A percentile compares a stretch with the other conserved stretches of the same genome.
Conservation (phyloP, 2,888 invertebrate species). For the Anthophora plumipes region DNA sequence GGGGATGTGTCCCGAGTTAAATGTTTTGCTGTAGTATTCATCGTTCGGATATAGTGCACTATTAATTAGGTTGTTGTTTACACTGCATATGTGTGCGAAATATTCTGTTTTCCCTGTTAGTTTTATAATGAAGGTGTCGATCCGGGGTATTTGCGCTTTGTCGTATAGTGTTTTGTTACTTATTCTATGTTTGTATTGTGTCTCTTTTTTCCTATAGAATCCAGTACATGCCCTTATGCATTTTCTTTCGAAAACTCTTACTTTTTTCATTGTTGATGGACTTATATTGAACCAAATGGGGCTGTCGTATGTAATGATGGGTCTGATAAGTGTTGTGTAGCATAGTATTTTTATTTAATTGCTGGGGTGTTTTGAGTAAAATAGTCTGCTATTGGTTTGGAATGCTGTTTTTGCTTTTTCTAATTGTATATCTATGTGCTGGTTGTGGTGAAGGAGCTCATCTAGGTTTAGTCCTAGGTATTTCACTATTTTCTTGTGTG, state of each 20-base stretch:
- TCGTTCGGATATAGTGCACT: too few relatives aligned
- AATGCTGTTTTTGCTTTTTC: conserved; percentile 11
- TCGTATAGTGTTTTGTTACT: neutral
- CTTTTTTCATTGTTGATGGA: neutral
- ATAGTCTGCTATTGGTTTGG: neutral
- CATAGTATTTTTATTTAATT: neutral
- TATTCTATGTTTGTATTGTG: neutral
- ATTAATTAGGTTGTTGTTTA: neutral
- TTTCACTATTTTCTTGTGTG: neutral
- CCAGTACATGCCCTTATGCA: neutral
- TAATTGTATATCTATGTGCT: neutral
- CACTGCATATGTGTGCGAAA: neutral
- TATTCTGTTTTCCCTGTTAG: neutral
- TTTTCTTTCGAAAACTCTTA: neutral
- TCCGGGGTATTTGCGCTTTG: neutral
- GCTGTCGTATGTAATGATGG: neutral
- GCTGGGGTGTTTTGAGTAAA: neutral
- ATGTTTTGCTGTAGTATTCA: too few relatives aligned
- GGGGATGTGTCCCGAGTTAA: too few relatives aligned
- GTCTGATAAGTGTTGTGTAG: neutral
- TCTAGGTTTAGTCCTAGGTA: neutral
- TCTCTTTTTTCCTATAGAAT: neutral
- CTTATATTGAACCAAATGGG: neutral
- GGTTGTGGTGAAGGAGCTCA: neutral
- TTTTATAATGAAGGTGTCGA: neutral